A percentile compares a stretch with the other conserved stretches of the same genome.
phyloP scores from a whole-genome alignment of 2,797 vertebrate species.

The Eospalax fontanierii region DNA sequence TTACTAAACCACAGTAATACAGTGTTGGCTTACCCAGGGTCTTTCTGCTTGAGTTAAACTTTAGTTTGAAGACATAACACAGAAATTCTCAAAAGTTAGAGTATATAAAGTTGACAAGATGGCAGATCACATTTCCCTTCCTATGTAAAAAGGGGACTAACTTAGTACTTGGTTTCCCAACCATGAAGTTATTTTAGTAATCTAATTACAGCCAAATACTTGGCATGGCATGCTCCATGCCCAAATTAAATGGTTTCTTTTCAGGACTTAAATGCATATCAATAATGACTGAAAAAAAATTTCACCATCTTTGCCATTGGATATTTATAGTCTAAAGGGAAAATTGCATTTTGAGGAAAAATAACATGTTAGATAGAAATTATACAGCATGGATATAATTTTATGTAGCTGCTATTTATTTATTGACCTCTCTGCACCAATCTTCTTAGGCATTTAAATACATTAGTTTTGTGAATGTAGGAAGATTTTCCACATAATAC shows the following conservation, averaged over 20 bases:
- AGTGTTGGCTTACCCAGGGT: accelerated
- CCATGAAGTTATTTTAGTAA: background rate
- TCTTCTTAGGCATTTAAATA: background rate
- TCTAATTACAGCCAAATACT: background rate
- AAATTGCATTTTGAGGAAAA: slow-evolving; percentile 25
- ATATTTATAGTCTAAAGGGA: background rate
- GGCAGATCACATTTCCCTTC: background rate
- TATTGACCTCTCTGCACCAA: background rate
- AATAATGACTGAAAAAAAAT: background rate
- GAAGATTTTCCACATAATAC: background rate
- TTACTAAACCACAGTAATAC: background rate
- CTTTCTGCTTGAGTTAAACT: background rate
- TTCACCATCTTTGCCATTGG: background rate
- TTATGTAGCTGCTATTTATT: background rate
- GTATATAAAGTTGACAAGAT: background rate
- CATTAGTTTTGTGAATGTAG: background rate
- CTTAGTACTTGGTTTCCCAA: background rate
- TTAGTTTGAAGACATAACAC: background rate
- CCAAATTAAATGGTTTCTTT: background rate
- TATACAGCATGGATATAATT: background rate
- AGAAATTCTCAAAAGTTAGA: background rate
- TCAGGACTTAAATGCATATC: background rate
- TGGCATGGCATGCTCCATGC: background rate
- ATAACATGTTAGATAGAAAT: background rate
- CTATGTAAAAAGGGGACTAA: accelerated